These are phyloP conservation scores for Semaprochilodus insignis DNA, from an alignment of 2,797 vertebrate species.

Conservation along the genomic window DNA sequence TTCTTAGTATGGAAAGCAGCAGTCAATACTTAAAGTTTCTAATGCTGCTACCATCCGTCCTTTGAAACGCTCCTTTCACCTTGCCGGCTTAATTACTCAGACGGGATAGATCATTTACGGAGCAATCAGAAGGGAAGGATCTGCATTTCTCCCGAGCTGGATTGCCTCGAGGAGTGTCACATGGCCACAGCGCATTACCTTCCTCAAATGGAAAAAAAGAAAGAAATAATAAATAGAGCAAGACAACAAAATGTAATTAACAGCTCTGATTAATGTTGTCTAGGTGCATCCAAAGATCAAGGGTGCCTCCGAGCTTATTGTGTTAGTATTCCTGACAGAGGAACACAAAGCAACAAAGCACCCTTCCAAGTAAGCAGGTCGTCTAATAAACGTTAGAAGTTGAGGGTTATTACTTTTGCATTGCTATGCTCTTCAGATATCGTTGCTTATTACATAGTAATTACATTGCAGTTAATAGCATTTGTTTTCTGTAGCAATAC, in stretches of 20 bases:
- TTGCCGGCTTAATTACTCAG: constrained; percentile 34
- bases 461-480: too few relatives aligned
- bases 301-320: constrained; percentile 55
- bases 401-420: neutral
- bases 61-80: neutral
- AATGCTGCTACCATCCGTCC: neutral
- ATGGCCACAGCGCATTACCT: constrained; percentile 12
- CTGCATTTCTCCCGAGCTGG: constrained; percentile 29
- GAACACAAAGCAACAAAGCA: neutral
- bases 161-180: constrained; percentile 21
- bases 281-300: constrained; percentile 65
- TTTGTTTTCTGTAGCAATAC: too few relatives aligned
- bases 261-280: constrained; percentile 64
- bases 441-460: too few relatives aligned
- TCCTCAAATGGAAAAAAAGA: neutral
- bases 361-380: neutral
- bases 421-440: neutral
- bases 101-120: constrained; percentile 43
- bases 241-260: constrained; percentile 64
- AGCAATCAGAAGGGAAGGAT: constrained; percentile 45
- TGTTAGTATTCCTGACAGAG: constrained; percentile 57
- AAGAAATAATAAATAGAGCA: constrained; percentile 23
- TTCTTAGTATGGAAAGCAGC: neutral
- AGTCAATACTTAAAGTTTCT: neutral
- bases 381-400: neutral